Evolutionary conservation across 2,113 vertebrate species (phyloP), one percentile per base, ranked within the genome.

Genomic region (Uria aalge): DNA sequence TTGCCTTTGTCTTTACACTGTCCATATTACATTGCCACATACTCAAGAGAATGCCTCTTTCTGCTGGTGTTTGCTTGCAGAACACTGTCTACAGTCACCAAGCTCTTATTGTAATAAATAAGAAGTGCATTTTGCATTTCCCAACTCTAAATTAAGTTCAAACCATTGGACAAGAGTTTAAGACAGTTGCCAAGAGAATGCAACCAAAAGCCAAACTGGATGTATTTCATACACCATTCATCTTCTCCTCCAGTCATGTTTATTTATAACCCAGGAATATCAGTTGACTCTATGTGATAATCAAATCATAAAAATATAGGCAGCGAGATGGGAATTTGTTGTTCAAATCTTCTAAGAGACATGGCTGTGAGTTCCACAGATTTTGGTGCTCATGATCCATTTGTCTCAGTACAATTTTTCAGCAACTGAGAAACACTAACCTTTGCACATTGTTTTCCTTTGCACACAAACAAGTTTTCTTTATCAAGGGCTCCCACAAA

Each of bases 191-290:
- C 85, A 86, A 88, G 40, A 59, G 21, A 32, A 55, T 16, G 15
- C 34, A 90, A 82, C 14, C 41, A 69, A 82, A 91, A 83, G 78
- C 29, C 59, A 93, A 66, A 80, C 6, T 79, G 77, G 40, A 73
- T 66, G 9, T 24, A 32, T 52, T 91, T 92, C 53, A 62, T 30
- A 53, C 0, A 2, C 13, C 2, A 0, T 14, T 78, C 5, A 1
- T 55, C 36, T 77, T 24, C n/a, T 75, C 36, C 41, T 82, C 43
- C 45, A 57, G 36, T 29, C 27, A 43, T 41, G 15, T 34, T 78
- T 84, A 24, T 75, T 75, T 92, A 52, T 45, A 74, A 73, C 2
- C 50, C 59, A 59, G 23, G 16, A 76, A 55, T 43, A 80, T n/a
- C 29, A 68, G 23, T 53, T 79, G 23, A 60, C n/a, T 89, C 20